These are phyloP conservation scores for Neelides sp. DNA, from an alignment of 1,140 invertebrate genomes.

Conservation along the genomic window DNA sequence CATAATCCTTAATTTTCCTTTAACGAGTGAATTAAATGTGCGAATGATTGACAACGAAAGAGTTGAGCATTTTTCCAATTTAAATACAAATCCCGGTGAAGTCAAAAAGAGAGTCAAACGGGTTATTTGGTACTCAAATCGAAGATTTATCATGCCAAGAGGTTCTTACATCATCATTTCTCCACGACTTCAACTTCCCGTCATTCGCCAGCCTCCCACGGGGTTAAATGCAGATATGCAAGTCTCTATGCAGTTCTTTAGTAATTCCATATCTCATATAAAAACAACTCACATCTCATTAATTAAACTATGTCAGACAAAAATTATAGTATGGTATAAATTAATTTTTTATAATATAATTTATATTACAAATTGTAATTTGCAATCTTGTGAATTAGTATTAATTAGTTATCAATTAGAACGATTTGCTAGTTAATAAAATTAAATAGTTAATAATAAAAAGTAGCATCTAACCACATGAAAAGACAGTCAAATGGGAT, in stretches of 20 bases:
- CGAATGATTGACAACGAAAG: no score
- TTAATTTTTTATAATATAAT: neutral
- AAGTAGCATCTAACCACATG: neutral
- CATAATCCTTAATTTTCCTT: no score
- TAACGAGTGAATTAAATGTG: no score
- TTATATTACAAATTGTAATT: neutral
- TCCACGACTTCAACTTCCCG: conserved; percentile 7
- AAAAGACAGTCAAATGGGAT: neutral
- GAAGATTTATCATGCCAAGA: no score
- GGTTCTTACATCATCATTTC: no score
- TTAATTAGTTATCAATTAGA: neutral
- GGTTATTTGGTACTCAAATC: no score
- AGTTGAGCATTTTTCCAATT: no score
- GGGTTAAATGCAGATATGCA: conserved; percentile 27
- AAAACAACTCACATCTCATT: neutral
- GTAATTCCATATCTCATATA: conserved; percentile 14
- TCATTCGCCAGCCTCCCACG: conserved; percentile 8
- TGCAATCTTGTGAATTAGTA: neutral
- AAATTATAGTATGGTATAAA: neutral
- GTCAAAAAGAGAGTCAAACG: no score
- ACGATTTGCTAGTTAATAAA: neutral
- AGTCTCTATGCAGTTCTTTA: conserved; percentile 20
- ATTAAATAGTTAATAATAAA: neutral
- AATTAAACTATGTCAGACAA: neutral
- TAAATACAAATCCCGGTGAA: no score